Conservation (phyloP, 2,113 vertebrate genomes). For the Petroica traversi region DNA sequence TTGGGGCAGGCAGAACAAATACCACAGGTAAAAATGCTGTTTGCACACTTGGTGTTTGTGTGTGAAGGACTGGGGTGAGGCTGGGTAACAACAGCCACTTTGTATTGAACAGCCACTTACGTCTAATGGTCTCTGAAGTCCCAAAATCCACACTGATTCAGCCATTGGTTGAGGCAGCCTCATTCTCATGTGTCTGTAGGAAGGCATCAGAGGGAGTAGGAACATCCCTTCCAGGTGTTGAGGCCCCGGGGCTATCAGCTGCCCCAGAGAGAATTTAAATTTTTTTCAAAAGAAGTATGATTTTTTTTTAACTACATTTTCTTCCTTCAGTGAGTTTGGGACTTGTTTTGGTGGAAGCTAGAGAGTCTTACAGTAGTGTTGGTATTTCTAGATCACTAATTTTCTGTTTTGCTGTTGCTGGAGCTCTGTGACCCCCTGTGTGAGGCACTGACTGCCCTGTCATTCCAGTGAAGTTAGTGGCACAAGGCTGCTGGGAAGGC, state of each 20-base stretch:
- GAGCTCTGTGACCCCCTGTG: neutral
- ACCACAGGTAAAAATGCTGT: neutral
- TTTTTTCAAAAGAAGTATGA: neutral
- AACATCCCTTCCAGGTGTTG: rapidly evolving
- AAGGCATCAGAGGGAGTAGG: neutral
- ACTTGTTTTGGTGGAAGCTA: neutral
- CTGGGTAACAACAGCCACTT: neutral
- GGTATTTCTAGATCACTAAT: neutral
- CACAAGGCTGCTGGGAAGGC: neutral
- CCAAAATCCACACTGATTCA: neutral
- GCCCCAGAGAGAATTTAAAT: neutral
- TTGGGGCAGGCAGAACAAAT: neutral
- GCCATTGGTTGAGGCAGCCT: neutral
- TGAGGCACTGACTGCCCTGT: neutral
- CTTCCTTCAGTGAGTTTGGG: neutral
- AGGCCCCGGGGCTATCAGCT: neutral
- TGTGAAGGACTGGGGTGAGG: neutral
- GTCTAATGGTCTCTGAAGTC: neutral
- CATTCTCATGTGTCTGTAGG: neutral
- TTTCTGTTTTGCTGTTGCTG: neutral
- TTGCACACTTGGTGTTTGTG: neutral
- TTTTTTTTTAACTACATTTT: neutral
- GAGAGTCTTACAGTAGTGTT: neutral
- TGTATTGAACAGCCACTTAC: rapidly evolving
- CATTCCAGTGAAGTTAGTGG: neutral